A percentile compares a stretch with the other conserved stretches of the same genome.
These are phyloP conservation scores for Merodon equestris DNA, from an alignment of 2,888 invertebrate genomes.

Conservation along the genomic window DNA sequence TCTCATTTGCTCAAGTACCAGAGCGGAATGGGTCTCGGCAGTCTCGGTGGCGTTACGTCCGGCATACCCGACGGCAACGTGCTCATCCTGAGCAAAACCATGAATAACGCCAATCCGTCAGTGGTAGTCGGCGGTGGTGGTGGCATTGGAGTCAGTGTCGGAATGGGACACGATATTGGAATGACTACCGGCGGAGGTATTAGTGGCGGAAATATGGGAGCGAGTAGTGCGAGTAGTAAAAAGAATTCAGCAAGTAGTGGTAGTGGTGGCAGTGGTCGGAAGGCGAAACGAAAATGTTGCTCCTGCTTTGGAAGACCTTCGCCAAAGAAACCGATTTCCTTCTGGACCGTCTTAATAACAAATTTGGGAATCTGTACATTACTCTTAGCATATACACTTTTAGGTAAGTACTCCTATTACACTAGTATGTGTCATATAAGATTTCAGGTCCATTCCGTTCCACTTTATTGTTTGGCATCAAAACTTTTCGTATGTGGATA, in stretches of 20 bases:
- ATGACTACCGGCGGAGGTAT: conserved; percentile 60
- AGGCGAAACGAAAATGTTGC: conserved; percentile 69
- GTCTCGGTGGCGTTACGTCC: conserved; percentile 52
- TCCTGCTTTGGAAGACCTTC: conserved; percentile 69
- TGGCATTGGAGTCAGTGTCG: conserved; percentile 28
- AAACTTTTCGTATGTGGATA: conserved; percentile 15
- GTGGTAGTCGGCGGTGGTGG: conserved; percentile 65
- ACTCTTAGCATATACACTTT: conserved; percentile 88
- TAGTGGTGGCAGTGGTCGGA: conserved; percentile 50
- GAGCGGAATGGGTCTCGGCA: conserved; percentile 55
- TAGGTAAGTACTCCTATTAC: conserved; percentile 79
- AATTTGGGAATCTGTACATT: conserved; percentile 91
- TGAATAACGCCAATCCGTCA: conserved; percentile 59
- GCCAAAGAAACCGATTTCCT: conserved; percentile 73
- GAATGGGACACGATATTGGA: conserved; percentile 56
- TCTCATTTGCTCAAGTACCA: conserved; percentile 60
- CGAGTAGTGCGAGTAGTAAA: conserved; percentile 39
- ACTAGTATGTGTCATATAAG: background rate
- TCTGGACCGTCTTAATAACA: conserved; percentile 85
- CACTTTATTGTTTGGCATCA: conserved; percentile 11
- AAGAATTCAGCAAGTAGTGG: conserved; percentile 71
- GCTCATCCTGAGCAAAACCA: conserved; percentile 50
- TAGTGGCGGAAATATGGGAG: conserved; percentile 52
- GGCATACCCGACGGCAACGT: conserved; percentile 53
- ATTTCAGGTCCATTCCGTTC: conserved; percentile 10